These are phyloP conservation scores for Hydrozoanthus tunicans DNA, from an alignment of 64 coral and sea anemone species.

Conservation along the genomic window DNA sequence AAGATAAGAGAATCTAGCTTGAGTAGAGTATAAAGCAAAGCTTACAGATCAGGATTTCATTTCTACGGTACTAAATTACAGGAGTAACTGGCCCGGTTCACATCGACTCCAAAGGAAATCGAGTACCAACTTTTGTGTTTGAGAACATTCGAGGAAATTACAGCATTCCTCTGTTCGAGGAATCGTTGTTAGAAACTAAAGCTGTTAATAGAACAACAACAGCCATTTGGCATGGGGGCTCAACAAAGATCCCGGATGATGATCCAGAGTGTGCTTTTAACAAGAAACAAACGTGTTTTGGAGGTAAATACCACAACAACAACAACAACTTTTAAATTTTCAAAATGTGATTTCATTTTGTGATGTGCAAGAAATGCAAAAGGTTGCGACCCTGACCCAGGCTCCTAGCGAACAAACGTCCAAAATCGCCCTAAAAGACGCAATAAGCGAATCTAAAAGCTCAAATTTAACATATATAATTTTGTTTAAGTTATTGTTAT, in stretches of 20 bases:
- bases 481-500: too few species aligned
- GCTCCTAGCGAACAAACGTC: too few species aligned
- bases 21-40: too few species aligned
- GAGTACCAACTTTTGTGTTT: conserved; percentile 75
- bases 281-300: neutral
- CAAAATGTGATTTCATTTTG: neutral
- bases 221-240: conserved; percentile 75
- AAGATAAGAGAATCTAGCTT: too few species aligned
- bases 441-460: too few species aligned
- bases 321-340: neutral
- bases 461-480: too few species aligned
- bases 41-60: neutral
- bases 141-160: conserved; percentile 64
- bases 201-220: neutral
- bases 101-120: conserved; percentile 69
- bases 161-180: conserved; percentile 38
- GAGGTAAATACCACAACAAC: neutral
- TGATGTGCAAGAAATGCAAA: too few species aligned
- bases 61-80: conserved; percentile 1
- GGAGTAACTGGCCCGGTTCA: conserved; percentile 71
- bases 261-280: conserved; percentile 63
- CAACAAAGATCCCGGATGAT: conserved; percentile 66
- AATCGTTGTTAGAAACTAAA: neutral
- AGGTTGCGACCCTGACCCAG: too few species aligned
- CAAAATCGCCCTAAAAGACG: too few species aligned